Conservation (phyloP, 2,797 vertebrate genomes). For the Peromyscus aztecus region DNA sequence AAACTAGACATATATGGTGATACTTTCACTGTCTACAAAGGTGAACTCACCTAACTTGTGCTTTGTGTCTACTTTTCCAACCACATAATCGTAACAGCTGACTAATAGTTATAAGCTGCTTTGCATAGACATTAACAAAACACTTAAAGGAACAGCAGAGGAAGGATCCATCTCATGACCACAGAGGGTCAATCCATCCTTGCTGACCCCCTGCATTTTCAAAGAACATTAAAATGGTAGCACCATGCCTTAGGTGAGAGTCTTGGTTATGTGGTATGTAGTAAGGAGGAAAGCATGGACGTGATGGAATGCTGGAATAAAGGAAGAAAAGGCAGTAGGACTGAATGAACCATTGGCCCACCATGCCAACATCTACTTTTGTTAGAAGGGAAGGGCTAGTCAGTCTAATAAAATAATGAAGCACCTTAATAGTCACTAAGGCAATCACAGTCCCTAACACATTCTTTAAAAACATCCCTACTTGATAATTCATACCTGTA, state of each 20-base stretch:
- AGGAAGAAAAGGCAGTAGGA: neutral
- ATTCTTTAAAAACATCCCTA: neutral
- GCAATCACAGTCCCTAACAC: neutral
- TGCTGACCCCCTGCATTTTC: neutral
- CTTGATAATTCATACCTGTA: neutral
- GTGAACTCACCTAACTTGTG: neutral
- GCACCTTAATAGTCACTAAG: neutral
- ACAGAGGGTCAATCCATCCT: neutral
- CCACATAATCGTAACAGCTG: neutral
- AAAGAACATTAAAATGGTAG: neutral
- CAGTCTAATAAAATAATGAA: neutral
- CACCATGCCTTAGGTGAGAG: neutral
- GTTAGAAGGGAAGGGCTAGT: neutral
- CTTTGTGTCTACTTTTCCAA: neutral
- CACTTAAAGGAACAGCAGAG: neutral
- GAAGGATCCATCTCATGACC: neutral
- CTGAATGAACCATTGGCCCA: neutral
- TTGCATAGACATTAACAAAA: neutral
- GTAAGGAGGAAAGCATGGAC: neutral
- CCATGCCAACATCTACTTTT: neutral
- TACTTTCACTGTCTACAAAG: neutral
- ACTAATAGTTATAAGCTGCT: neutral
- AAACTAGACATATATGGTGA: neutral
- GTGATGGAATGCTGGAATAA: neutral
- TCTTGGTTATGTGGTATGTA: neutral